Conservation (phyloP, 2,113 vertebrate species). For the Spheniscus mendiculus region DNA sequence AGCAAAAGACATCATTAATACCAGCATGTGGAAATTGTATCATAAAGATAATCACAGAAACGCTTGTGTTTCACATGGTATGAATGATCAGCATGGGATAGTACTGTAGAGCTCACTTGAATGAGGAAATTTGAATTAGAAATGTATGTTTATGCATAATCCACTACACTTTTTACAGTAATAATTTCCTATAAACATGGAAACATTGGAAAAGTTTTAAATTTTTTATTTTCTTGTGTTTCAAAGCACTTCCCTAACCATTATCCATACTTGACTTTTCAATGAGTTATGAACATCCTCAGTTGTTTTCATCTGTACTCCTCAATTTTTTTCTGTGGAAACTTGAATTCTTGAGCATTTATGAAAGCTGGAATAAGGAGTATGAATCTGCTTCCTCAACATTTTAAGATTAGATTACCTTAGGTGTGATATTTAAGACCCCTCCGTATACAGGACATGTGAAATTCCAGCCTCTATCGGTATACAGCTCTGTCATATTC, state of each 20-base stretch:
- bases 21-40: neutral
- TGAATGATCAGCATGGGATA: neutral
- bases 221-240: neutral
- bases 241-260: neutral
- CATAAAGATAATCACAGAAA: neutral
- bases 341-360: neutral
- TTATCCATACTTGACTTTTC: neutral
- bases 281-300: neutral
- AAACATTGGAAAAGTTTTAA: neutral
- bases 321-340: neutral
- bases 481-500: neutral
- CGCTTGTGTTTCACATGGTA: neutral
- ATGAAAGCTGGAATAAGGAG: neutral
- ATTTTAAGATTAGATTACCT: neutral
- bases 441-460: too few species aligned
- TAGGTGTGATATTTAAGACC: neutral
- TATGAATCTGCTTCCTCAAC: neutral
- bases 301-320: neutral
- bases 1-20: neutral
- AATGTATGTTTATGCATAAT: neutral
- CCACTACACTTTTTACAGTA: neutral
- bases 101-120: neutral
- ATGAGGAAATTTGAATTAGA: neutral
- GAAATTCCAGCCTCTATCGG: neutral
- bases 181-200: neutral